Evolutionary conservation across 2,888 invertebrate genomes (phyloP), one percentile per base, ranked within the genome.

Genomic region (Hoplodrina ambigua): DNA sequence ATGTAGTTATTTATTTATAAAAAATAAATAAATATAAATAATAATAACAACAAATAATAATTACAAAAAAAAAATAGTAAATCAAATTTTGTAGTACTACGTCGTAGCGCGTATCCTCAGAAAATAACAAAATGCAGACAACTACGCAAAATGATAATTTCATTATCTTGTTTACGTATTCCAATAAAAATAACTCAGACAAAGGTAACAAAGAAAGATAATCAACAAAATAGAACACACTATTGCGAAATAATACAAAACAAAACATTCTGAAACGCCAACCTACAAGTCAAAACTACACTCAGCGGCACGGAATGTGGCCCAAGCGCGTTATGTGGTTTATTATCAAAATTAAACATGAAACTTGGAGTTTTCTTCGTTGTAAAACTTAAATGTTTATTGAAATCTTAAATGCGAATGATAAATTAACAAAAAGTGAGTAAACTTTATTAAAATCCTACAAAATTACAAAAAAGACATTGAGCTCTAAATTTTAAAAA

Each of bases 151-250:
- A 44, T 59, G 55, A 64, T 76, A 82, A 69, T 60, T 41, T 44
- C 64, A 69, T 67, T 82, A 82, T 82, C 82, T 57, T 84, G 71
- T 84, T 82, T 82, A 82, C 76, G 46, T 58, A 69, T 54, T 30
- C 41, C 56, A 68, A 76, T 65, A 75, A 79, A 73, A 74, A 72
- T 60, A 66, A 73, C 63, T 57, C 73, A 57, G 67, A 78, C 80
- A 69, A 59, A 80, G 57, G 64, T 70, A 78, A 77, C 81, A 77
- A 78, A 77, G 81, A 80, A 65, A 70, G 46, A 61, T 69, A 60
- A 78, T 64, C 56, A 55, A 64, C 46, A 30, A 66, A 78, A 70
- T 66, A 70, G 72, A 78, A 62, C 54, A 66, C 50, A 53, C 49
- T 30, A 37, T 67, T 66, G 63, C 59, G 19, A 70, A 70, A 70